Evolutionary conservation across 1,140 invertebrate genomes (phyloP).

Genomic region (Aphidius ervi): DNA sequence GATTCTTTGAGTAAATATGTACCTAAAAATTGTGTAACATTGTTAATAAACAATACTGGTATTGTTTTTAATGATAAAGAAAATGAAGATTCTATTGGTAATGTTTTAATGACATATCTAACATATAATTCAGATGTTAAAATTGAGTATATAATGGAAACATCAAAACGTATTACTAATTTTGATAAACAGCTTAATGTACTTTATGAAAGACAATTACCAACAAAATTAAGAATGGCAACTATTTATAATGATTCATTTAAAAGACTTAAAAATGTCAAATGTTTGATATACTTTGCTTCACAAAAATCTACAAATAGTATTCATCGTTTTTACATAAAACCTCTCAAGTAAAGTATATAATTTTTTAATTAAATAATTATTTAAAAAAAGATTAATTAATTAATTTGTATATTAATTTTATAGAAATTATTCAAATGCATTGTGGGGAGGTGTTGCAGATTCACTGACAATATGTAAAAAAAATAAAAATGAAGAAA

Average conservation of each 20-base stretch:
- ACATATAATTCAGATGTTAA: constrained; percentile 30
- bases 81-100: constrained; percentile 6
- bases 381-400: background rate
- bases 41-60: constrained; percentile 25
- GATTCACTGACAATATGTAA: constrained; percentile 27
- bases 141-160: constrained; percentile 10
- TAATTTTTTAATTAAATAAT: constrained; percentile 23
- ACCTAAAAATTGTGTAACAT: constrained; percentile 26
- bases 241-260: constrained; percentile 1
- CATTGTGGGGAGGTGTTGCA: constrained; percentile 34
- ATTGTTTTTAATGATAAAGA: constrained; percentile 26
- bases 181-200: constrained; percentile 11
- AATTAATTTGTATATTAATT: too few relatives aligned
- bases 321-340: background rate
- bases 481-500: constrained; percentile 13
- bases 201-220: constrained; percentile 1
- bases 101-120: constrained; percentile 32
- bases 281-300: constrained; percentile 12
- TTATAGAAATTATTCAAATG: constrained; percentile 6
- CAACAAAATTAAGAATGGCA: background rate
- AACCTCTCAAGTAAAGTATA: constrained; percentile 1
- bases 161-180: background rate
- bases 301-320: background rate
- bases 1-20: constrained; percentile 29
- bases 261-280: constrained; percentile 13